Base-by-base conservation (phyloP, 1,140 invertebrate genomes). In the Eumaeus atala region DNA sequence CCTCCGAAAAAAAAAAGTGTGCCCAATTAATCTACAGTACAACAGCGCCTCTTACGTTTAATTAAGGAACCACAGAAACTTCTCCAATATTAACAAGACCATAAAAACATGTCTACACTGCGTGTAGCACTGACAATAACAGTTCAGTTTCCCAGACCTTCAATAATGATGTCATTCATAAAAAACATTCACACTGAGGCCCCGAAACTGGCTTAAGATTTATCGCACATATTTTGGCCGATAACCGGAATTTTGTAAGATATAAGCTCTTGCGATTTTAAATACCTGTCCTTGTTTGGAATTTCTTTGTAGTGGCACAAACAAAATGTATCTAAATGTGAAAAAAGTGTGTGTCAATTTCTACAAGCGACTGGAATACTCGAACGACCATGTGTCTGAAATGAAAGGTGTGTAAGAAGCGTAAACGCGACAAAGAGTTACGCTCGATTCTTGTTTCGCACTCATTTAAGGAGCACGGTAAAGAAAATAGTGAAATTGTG, bases 151-250 rank as follows among this genome's bases (percentile, higher is more conserved):
- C 40, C 40, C 40, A 44, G 40, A 44, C 40, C 16, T 16, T 14
- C 40, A 44, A 18, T 44, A 44, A 44, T 44, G 40, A 44, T 44
- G 40, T 44, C 40, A 44, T 44, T 44, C 40, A 44, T 44, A 44
- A 44, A 44, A 44, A 44, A 18, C 40, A 44, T 44, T 9, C 9
- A 44, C 40, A 44, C 16, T 44, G 40, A 44, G 12, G 40, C 40
- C 40, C 40, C 40, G 12, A 44, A 44, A 44, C 40, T 17, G n/a
- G 40, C 40, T 44, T 44, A 17, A 16, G 40, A 44, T 6, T 28
- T 28, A 28, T 28, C 21, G 40, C 9, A 40, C 12, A 40, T 44
- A 44, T 44, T 14, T 44, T 10, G 14, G 8, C 16, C 9, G 40
- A 28, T 2, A 44, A 44, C 40, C 40, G 40, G 40, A 44, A 44